These are phyloP conservation scores for Entomyzon cyanotis DNA, from an alignment of 2,113 vertebrate species.

Conservation along the genomic window DNA sequence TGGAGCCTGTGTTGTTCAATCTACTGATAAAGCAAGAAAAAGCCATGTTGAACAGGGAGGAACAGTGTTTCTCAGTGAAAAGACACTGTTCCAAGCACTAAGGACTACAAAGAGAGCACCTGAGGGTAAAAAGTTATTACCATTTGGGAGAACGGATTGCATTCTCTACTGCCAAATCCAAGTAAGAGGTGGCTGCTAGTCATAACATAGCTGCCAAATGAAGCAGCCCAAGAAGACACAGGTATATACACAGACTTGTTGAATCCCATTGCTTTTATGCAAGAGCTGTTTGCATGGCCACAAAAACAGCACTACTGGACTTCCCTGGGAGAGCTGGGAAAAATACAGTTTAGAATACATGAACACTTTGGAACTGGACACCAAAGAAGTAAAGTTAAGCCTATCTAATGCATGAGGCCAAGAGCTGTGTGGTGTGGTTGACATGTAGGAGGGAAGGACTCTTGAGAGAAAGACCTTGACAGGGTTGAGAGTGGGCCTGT, in stretches of 20 bases:
- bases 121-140: not conserved
- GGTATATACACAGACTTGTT: not conserved
- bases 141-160: not conserved
- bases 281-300: not conserved
- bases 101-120: not conserved
- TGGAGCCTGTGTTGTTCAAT: not conserved
- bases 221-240: too few species aligned
- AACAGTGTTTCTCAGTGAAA: not conserved
- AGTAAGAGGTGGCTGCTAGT: not conserved
- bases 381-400: not conserved
- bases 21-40: not conserved
- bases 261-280: not conserved
- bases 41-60: not conserved
- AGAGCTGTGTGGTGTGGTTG: not conserved
- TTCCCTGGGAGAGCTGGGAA: not conserved
- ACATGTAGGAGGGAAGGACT: not conserved
- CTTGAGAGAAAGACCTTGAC: not conserved
- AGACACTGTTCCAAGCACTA: not conserved
- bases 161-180: not conserved
- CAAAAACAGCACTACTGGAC: not conserved
- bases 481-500: not conserved
- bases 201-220: not conserved
- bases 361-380: not conserved
- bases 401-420: not conserved
- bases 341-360: not conserved